These are phyloP conservation scores for Nipponia nippon DNA, from an alignment of 2,113 vertebrate genomes.

Conservation along the genomic window DNA sequence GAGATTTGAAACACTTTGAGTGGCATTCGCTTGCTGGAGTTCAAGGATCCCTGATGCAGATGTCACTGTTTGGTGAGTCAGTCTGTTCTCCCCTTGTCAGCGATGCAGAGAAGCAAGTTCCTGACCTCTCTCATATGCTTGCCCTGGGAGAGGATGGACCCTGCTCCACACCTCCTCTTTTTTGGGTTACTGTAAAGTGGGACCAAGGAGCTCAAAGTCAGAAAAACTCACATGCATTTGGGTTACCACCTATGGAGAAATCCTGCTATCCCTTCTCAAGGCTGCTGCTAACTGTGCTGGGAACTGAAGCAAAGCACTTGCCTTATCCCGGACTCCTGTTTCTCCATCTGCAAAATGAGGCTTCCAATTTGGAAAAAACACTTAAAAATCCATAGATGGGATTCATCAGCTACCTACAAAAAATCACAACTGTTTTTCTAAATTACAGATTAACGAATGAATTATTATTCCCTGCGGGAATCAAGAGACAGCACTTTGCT, in stretches of 20 bases:
- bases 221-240: not conserved
- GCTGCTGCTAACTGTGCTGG: not conserved
- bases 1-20: not conserved
- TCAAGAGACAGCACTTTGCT: not conserved
- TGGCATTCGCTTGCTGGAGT: not conserved
- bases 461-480: not conserved
- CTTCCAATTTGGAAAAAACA: not conserved
- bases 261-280: not conserved
- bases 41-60: not conserved
- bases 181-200: not conserved
- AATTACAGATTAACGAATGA: not conserved
- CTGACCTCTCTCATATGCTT: not conserved
- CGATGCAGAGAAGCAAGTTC: not conserved
- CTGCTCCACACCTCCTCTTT: not conserved
- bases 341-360: not conserved
- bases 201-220: not conserved
- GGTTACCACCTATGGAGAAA: not conserved
- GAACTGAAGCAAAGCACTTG: not conserved
- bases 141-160: not conserved
- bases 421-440: not conserved
- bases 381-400: not conserved
- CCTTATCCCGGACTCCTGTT: not conserved
- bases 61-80: rapidly evolving
- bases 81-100: not conserved
- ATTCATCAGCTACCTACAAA: not conserved